Evolutionary conservation across 2,797 vertebrate genomes (phyloP).

Genomic region (Neopelma chrysocephalum): DNA sequence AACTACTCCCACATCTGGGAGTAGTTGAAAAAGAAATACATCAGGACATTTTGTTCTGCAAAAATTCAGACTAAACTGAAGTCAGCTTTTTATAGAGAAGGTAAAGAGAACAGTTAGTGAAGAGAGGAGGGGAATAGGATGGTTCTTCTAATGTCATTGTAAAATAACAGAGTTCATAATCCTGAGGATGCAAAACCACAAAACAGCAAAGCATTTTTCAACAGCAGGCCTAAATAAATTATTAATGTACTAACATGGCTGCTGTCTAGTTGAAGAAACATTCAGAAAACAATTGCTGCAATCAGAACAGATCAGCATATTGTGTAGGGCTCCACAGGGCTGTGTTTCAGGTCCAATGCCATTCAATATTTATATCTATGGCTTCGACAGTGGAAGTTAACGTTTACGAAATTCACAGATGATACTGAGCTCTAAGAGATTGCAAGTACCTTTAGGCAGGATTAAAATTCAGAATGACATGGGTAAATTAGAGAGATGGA

Average conservation of each 20-base stretch:
- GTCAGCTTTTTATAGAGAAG: background rate
- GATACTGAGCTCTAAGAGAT: background rate
- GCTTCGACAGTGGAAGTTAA: background rate
- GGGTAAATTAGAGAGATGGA: background rate
- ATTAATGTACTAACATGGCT: background rate
- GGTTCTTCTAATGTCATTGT: background rate
- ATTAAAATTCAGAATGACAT: background rate
- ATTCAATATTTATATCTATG: background rate
- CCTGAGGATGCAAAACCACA: background rate
- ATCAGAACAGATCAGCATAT: background rate
- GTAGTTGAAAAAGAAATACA: background rate
- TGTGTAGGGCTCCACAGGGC: background rate
- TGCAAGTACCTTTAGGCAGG: background rate
- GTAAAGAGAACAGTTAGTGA: background rate
- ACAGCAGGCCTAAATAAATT: constrained; percentile 7
- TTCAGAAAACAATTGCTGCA: background rate
- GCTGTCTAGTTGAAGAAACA: constrained; percentile 3
- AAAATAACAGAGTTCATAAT: background rate
- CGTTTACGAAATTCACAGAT: background rate
- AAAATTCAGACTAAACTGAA: constrained; percentile 3
- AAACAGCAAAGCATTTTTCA: constrained; percentile 39
- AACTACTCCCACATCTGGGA: constrained; percentile 30
- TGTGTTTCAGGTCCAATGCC: background rate
- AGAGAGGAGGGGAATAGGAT: background rate
- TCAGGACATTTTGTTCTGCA: constrained; percentile 15